Evolutionary conservation across 2,797 vertebrate genomes (phyloP).

Genomic region (Geotrypetes seraphini): DNA sequence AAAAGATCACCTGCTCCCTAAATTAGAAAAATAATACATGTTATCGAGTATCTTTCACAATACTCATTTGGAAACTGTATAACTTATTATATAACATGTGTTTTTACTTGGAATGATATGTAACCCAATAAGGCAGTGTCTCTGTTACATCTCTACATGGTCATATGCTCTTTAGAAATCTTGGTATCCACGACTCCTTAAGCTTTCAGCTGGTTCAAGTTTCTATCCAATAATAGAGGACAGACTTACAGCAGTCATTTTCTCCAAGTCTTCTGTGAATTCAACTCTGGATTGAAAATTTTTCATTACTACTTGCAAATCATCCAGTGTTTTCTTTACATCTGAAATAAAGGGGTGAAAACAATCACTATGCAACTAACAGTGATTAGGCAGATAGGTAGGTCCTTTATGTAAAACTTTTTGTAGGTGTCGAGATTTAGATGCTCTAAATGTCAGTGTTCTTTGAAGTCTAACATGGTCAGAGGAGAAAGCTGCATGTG

Average conservation of each 20-base stretch:
- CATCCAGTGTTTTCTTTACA: conserved; percentile 75
- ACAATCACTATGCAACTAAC: conserved; percentile 16
- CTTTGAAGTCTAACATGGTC: too few relatives aligned
- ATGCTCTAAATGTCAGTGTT: too few relatives aligned
- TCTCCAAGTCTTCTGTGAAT: conserved; percentile 71
- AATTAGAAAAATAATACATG: conserved; percentile 16
- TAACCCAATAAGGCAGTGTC: background rate
- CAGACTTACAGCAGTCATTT: conserved; percentile 65
- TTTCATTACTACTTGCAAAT: conserved; percentile 73
- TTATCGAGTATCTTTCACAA: too few relatives aligned
- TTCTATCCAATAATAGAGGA: too few relatives aligned
- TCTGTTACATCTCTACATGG: background rate
- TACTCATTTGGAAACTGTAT: background rate
- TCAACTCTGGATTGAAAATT: conserved; percentile 76
- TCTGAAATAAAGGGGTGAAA: conserved; percentile 56
- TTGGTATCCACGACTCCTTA: background rate
- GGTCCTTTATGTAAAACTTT: too few relatives aligned
- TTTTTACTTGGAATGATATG: background rate
- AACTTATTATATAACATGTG: background rate
- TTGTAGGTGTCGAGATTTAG: too few relatives aligned
- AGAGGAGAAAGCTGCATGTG: too few relatives aligned
- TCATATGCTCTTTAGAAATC: background rate
- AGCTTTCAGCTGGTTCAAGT: conserved; percentile 1
- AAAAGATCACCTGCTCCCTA: conserved; percentile 73
- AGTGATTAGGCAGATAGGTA: too few relatives aligned